Evolutionary conservation across 1,140 invertebrate species (phyloP).

Genomic region (Uloborus diversus): DNA sequence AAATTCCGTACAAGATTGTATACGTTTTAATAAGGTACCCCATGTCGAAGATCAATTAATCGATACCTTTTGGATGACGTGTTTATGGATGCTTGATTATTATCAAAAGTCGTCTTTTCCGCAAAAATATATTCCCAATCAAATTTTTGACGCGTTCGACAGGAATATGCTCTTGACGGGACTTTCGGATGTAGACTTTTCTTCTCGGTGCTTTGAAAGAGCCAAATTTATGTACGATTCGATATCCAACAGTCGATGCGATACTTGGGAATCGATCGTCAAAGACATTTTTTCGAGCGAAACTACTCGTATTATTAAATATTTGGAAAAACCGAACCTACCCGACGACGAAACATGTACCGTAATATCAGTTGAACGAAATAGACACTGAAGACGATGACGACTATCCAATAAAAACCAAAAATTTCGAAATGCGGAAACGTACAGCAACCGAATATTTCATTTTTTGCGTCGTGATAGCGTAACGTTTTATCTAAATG

Average conservation of each 20-base stretch:
- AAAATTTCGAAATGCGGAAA: background rate
- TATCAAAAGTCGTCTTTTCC: background rate
- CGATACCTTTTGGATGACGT: background rate
- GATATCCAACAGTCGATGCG: background rate
- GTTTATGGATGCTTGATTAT: constrained; percentile 2
- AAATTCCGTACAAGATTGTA: background rate
- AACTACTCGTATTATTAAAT: background rate
- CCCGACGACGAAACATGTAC: background rate
- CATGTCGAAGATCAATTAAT: background rate
- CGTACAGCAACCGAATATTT: background rate
- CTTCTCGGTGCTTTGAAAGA: background rate
- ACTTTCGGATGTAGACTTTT: background rate
- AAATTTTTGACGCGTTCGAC: background rate
- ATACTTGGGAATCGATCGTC: background rate
- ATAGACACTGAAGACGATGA: background rate
- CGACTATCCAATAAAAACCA: background rate
- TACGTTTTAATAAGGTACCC: background rate
- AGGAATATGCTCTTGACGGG: background rate
- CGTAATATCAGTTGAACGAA: background rate
- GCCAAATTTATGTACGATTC: background rate
- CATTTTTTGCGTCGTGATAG: background rate
- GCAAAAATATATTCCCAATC: constrained; percentile 19
- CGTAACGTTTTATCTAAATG: background rate
- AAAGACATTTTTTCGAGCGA: background rate
- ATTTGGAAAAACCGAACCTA: background rate